These are phyloP conservation scores for Mnemiopsis leidyi DNA, from an alignment of 37 sponge, comb jelly and placozoan species.

Conservation along the genomic window DNA sequence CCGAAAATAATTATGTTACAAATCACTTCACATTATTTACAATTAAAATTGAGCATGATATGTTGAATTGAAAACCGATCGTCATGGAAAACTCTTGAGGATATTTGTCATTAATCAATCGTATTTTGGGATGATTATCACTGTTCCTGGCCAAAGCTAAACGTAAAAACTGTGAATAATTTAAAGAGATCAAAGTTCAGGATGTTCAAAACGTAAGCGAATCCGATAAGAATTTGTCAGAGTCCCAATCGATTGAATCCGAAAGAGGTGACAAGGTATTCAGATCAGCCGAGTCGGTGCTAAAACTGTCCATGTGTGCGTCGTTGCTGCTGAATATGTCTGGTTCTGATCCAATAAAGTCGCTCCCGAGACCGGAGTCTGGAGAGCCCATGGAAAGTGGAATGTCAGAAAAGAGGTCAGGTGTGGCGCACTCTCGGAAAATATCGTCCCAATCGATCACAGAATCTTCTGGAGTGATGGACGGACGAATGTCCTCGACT, in stretches of 20 bases:
- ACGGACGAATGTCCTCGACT: background rate
- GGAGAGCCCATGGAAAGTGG: conserved; percentile 9
- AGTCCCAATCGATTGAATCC: background rate
- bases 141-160: background rate
- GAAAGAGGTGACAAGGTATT: background rate
- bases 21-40: background rate
- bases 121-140: too few species aligned
- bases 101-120: too few species aligned
- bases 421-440: background rate
- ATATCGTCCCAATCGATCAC: background rate
- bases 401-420: background rate
- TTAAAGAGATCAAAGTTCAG: conserved; percentile 2
- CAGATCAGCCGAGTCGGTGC: background rate
- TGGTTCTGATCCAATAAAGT: background rate
- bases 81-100: too few species aligned
- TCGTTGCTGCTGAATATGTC: background rate
- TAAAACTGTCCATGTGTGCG: background rate
- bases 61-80: too few species aligned
- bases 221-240: background rate
- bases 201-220: conserved; percentile 33
- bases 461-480: background rate
- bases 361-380: background rate
- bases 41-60: background rate
- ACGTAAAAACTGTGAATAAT: conserved; percentile 8
- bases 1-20: background rate